Evolutionary conservation across 2,888 invertebrate species (phyloP).

Genomic region (Thecophora atra): DNA sequence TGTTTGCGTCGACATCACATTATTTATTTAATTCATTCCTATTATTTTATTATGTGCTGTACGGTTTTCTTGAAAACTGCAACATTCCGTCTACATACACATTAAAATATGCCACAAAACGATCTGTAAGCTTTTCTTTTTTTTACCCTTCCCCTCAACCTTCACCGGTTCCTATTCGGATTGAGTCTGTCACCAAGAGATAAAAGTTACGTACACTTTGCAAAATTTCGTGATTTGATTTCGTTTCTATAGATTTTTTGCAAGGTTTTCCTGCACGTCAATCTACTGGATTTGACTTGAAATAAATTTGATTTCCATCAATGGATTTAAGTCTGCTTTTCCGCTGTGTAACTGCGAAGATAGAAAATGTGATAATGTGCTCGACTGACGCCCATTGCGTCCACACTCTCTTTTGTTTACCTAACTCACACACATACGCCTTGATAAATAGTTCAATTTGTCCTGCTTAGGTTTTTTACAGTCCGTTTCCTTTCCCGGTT

Average conservation of each 20-base stretch:
- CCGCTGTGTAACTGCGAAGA: not conserved
- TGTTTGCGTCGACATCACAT: not conserved
- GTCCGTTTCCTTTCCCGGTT: not conserved
- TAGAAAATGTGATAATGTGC: not conserved
- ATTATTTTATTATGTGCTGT: not conserved
- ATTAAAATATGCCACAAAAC: slow-evolving; percentile 24
- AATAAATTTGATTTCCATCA: not conserved
- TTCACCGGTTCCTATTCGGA: not conserved
- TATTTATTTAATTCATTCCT: not conserved
- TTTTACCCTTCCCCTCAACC: not conserved
- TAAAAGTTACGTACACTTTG: slow-evolving; percentile 10
- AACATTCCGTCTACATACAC: slow-evolving; percentile 28
- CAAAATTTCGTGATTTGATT: slow-evolving; percentile 13
- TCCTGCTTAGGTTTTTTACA: not conserved
- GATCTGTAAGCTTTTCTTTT: slow-evolving; percentile 9
- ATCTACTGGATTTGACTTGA: not conserved
- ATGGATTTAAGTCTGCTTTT: not conserved
- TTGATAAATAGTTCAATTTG: slow-evolving; percentile 30
- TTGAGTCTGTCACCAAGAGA: not conserved
- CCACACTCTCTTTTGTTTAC: not conserved
- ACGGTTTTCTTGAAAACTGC: slow-evolving; percentile 10
- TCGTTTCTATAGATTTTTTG: not conserved
- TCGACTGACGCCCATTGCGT: not conserved
- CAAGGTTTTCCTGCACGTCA: not conserved
- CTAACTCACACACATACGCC: slow-evolving; percentile 25